Percentiles rank a stretch among this genome's conserved stretches.
phyloP scores from a whole-genome alignment of 2,888 invertebrate genomes.

The Catocala nupta region DNA sequence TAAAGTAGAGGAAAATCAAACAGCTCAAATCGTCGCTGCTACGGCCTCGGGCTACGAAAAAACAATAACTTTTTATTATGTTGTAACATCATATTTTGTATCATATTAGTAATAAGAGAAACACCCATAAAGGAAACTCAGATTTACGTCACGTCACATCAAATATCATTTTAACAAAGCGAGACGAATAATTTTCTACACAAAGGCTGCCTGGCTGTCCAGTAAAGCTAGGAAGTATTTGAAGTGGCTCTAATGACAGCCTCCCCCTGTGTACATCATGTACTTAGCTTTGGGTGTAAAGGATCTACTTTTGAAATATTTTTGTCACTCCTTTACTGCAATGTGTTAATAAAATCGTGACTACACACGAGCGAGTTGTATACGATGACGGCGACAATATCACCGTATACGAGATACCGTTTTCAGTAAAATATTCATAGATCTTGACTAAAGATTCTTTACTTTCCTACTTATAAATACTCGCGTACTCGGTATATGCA shows the following conservation, averaged over 20 bases:
- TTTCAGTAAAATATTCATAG: no score
- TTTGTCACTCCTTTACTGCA: constrained; percentile 16
- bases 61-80: not conserved
- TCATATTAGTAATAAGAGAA: constrained; percentile 17
- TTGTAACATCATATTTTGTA: not conserved
- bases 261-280: constrained; percentile 28
- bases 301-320: constrained; percentile 28
- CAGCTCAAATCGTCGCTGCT: not conserved
- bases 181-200: constrained; percentile 25
- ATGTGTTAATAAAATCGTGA: constrained; percentile 11
- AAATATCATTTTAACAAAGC: constrained; percentile 38
- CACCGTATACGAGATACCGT: no score
- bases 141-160: constrained; percentile 27
- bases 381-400: no score
- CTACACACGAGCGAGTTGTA: no score
- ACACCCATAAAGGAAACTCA: constrained; percentile 6
- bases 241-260: constrained; percentile 36
- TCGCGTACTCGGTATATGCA: no score
- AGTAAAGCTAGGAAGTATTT: constrained; percentile 39
- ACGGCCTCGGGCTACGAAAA: constrained; percentile 12
- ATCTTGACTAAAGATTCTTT: no score
- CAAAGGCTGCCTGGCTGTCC: constrained; percentile 32
- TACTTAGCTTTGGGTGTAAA: constrained; percentile 34
- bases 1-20: constrained; percentile 1
- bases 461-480: no score